Base-by-base conservation (phyloP, 2,888 invertebrate genomes). In the Tinea trinotella region DNA sequence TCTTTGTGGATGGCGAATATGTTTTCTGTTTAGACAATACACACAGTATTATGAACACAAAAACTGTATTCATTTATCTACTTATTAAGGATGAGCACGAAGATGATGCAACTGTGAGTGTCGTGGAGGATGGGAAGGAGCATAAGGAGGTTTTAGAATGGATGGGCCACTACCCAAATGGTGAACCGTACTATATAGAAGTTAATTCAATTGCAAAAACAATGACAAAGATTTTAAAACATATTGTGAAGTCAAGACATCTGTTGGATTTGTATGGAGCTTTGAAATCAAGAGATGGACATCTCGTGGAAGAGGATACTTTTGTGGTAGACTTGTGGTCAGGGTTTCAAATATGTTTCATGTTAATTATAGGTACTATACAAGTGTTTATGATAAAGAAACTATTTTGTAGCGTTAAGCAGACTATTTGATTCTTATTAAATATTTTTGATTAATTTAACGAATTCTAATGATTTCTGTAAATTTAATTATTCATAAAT, bases 1-100 rank as follows among this genome's bases (percentile, higher is more conserved):
- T 90, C 15, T 69, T 74, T 35, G 67, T 76, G 24, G 87, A 88
- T 40, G 96, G 95, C 10, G 94, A 94, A 64, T 95, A 93, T 72
- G 89, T 90, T 56, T 89, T 96, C 61, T 97, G 96, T 68, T 91
- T 96, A 72, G 96, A 96, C 72, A 97, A 97, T 70, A 90, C 91
- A 0, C 93, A 92, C 71, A 95, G 94, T 70, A 79, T 90, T 53
- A 92, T 93, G 65, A 93, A 93, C 63, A 87, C 90, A 0, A 97
- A 97, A 74, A 89, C 93, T 0, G 92, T 96, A 0, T 95, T 92
- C 68, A 91, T 95, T 64, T 93, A 93, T 67, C 74, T 95, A 5
- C 85, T 90, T 55, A 82, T 93, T 3, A 91, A 92, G 61, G 83
- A 88, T 56, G 67, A 66, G 52, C 67, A 66, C 52, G 66, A 66